A percentile compares a stretch with the other conserved stretches of the same genome.
Conservation (phyloP, 2,797 vertebrate species). For the Onychomys arenicola region DNA sequence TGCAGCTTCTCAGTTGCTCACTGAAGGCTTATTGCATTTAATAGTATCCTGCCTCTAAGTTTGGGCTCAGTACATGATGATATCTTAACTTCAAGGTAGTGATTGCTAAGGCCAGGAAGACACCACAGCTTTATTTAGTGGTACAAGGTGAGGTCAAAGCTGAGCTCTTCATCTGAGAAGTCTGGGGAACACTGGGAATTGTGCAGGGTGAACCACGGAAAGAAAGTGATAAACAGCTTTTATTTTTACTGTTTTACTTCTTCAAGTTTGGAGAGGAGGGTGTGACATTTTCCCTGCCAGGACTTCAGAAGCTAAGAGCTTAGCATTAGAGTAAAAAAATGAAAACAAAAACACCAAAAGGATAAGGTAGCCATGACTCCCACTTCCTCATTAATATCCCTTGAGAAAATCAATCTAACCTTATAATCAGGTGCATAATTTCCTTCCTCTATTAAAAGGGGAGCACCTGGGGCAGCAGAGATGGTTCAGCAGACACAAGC, state of each 20-base stretch:
- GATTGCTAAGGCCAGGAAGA: neutral
- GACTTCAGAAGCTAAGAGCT: slow-evolving; percentile 43
- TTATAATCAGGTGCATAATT: neutral
- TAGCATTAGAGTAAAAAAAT: neutral
- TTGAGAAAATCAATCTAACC: slow-evolving; percentile 29
- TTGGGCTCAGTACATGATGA: neutral
- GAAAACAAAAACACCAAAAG: neutral
- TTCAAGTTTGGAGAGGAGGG: neutral
- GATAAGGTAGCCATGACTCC: neutral
- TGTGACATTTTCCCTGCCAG: slow-evolving; percentile 16
- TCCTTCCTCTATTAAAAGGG: neutral
- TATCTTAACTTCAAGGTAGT: slow-evolving; percentile 5
- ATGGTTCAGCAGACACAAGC: neutral
- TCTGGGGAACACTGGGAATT: neutral
- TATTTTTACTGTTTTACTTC: neutral
- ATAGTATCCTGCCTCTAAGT: slow-evolving; percentile 7
- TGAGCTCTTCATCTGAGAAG: neutral
- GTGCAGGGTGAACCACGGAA: neutral
- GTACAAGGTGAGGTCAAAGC: neutral
- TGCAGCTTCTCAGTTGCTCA: neutral
- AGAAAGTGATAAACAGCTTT: neutral
- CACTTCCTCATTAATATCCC: slow-evolving; percentile 39
- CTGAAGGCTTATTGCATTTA: neutral
- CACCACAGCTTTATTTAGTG: neutral
- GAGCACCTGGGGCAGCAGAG: neutral